Conservation (phyloP, 2,888 invertebrate genomes). For the Hemaris fuciformis region DNA sequence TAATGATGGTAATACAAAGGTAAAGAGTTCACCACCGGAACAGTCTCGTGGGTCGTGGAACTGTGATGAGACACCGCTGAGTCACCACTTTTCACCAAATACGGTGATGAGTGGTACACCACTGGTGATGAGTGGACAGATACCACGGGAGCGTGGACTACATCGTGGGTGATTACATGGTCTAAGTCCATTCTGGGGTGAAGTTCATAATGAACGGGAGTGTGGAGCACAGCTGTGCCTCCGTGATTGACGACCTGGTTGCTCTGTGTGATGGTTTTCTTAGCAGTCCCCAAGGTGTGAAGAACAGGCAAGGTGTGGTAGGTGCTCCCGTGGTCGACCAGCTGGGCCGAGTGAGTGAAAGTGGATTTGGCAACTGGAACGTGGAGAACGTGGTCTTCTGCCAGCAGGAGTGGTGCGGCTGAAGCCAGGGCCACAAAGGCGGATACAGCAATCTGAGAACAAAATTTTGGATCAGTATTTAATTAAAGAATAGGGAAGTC, state of each 20-base stretch:
- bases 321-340: slow-evolving; percentile 54
- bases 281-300: slow-evolving; percentile 30
- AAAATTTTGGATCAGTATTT: neutral
- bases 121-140: slow-evolving; percentile 42
- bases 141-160: slow-evolving; percentile 34
- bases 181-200: slow-evolving; percentile 28
- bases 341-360: slow-evolving; percentile 47
- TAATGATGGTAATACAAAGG: slow-evolving; percentile 50
- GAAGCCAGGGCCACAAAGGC: slow-evolving; percentile 47
- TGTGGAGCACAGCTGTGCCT: slow-evolving; percentile 42
- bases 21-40: slow-evolving; percentile 49
- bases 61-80: slow-evolving; percentile 76
- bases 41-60: slow-evolving; percentile 67
- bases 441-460: slow-evolving; percentile 32
- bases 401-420: slow-evolving; percentile 49
- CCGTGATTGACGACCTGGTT: slow-evolving; percentile 62
- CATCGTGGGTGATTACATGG: slow-evolving; percentile 24
- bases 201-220: slow-evolving; percentile 29
- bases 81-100: slow-evolving; percentile 54
- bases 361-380: slow-evolving; percentile 50
- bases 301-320: slow-evolving; percentile 37
- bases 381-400: slow-evolving; percentile 42
- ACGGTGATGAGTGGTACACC: slow-evolving; percentile 44
- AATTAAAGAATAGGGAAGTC: neutral
- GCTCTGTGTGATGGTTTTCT: slow-evolving; percentile 57